Conservation (phyloP, 2,888 invertebrate genomes). For the Callinectes sapidus region DNA sequence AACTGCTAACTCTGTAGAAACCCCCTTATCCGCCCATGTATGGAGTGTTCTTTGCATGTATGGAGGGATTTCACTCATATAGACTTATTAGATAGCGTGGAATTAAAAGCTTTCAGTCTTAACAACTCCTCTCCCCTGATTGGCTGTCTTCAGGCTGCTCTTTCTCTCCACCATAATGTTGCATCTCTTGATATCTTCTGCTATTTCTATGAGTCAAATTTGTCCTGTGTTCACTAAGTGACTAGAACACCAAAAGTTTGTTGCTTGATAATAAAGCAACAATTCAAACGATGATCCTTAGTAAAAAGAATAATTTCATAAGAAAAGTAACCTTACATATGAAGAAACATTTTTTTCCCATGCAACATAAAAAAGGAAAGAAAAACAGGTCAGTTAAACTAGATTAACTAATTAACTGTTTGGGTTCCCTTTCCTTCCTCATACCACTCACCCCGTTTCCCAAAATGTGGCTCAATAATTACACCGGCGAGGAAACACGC, state of each 20-base stretch:
- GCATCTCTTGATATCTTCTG: no score
- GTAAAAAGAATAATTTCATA: background rate
- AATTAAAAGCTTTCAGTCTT: no score
- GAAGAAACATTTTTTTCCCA: background rate
- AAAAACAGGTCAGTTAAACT: background rate
- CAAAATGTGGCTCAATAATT: slow-evolving; percentile 4
- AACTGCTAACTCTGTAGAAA: no score
- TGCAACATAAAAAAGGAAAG: background rate
- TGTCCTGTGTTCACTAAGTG: background rate
- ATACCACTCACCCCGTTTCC: background rate
- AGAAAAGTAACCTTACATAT: background rate
- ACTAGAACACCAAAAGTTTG: background rate
- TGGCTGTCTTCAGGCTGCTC: no score
- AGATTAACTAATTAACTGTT: background rate
- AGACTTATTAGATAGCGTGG: no score
- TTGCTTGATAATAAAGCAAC: background rate
- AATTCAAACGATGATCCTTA: background rate
- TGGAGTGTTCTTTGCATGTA: no score
- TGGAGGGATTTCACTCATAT: no score
- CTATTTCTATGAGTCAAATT: no score
- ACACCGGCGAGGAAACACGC: background rate
- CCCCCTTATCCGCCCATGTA: no score
- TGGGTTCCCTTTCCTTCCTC: background rate
- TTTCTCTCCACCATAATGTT: no score
- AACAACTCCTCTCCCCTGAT: no score